Conservation (phyloP, 92 coral and sea anemone species). For the Chrysogorgia sp. region DNA sequence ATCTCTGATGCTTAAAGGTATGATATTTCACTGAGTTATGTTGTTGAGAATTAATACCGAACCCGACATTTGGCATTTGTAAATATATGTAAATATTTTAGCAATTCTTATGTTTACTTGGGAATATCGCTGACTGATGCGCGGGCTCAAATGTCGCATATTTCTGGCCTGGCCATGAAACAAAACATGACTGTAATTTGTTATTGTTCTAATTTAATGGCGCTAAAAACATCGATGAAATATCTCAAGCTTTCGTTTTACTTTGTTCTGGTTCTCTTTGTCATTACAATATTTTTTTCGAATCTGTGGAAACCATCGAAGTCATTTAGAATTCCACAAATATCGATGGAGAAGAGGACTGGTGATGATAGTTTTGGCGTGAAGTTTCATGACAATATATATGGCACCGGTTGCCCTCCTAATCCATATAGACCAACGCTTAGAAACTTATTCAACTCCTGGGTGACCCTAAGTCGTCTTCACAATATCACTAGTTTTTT, state of each 20-base stretch:
- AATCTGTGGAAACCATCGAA: neutral
- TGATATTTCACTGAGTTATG: no score
- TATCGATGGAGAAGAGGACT: no score
- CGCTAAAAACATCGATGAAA: neutral
- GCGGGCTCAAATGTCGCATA: no score
- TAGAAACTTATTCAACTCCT: neutral
- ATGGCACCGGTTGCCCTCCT: slow-evolving; percentile 3
- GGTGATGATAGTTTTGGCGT: neutral
- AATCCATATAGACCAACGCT: neutral
- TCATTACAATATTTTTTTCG: neutral
- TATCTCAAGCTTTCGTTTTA: neutral
- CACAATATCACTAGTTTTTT: neutral
- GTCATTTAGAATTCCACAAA: no score
- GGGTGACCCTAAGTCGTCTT: neutral
- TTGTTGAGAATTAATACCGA: no score
- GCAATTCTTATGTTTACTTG: no score
- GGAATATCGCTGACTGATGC: no score
- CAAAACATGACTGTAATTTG: neutral
- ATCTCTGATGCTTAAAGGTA: no score
- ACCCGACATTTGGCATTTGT: no score
- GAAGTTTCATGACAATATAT: neutral
- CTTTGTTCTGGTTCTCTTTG: slow-evolving; percentile 61
- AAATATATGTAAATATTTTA: no score
- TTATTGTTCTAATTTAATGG: neutral
- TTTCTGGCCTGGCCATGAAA: no score